phyloP scores from a whole-genome alignment of 2,888 invertebrate genomes.

The Polymixis flavicincta region DNA sequence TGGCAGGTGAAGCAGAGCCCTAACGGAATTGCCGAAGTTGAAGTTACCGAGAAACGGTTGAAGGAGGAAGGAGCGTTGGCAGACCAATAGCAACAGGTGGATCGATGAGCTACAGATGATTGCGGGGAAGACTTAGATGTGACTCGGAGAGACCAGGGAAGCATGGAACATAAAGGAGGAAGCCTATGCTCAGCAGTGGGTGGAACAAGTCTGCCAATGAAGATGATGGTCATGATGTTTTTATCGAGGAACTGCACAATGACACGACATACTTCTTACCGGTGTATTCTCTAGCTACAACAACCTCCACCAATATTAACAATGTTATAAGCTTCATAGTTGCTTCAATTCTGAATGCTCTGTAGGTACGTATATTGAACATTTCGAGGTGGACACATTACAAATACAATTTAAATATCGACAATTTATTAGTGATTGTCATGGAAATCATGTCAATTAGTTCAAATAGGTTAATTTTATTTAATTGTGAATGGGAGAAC shows the following conservation, averaged over 20 bases:
- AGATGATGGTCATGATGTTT: not conserved
- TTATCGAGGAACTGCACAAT: not conserved
- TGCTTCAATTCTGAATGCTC: constrained; percentile 14
- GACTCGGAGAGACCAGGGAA: not conserved
- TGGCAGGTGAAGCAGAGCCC: not conserved
- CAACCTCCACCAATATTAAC: constrained; percentile 16
- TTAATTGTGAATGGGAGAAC: too few species aligned
- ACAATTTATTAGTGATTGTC: too few species aligned
- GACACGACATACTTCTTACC: constrained; percentile 13
- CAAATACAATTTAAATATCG: too few species aligned
- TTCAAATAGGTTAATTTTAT: too few species aligned
- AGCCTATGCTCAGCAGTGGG: not conserved
- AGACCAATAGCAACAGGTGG: not conserved
- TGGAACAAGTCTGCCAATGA: not conserved
- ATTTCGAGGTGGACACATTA: not conserved
- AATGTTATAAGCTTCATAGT: constrained; percentile 20
- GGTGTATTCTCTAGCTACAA: constrained; percentile 7
- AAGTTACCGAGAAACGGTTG: not conserved
- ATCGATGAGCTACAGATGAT: not conserved
- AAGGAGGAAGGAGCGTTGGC: not conserved
- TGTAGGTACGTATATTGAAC: not conserved
- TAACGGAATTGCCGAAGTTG: not conserved
- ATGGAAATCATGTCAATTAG: too few species aligned
- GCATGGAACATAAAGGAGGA: not conserved
- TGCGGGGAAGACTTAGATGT: too few species aligned